These are phyloP conservation scores for Cryptomyrus ogoouensis DNA, from an alignment of 2,113 vertebrate species.

Conservation along the genomic window DNA sequence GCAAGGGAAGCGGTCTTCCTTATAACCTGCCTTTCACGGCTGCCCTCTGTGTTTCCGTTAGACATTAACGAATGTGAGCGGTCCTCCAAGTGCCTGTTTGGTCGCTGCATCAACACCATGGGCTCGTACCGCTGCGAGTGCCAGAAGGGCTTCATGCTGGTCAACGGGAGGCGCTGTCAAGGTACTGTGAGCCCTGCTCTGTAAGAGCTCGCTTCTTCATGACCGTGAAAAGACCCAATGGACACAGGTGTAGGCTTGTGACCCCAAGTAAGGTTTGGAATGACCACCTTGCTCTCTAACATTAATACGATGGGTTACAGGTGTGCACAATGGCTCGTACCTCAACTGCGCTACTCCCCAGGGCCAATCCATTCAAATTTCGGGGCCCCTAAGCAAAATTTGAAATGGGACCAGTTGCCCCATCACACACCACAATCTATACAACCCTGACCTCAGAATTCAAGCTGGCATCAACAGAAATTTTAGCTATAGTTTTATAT, in stretches of 20 bases:
- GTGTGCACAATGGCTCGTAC: not conserved
- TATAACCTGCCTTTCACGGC: not conserved
- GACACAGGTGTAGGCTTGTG: not conserved
- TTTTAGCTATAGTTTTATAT: too few relatives aligned
- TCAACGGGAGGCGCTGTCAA: slow-evolving; percentile 73
- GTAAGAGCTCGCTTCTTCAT: not conserved
- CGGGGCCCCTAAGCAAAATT: not conserved
- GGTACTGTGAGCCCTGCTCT: slow-evolving; percentile 48
- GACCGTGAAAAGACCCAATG: not conserved
- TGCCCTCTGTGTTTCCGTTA: slow-evolving; percentile 32
- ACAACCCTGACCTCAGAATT: too few relatives aligned
- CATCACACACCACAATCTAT: not conserved
- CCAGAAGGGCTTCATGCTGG: slow-evolving; percentile 66
- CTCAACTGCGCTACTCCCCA: not conserved
- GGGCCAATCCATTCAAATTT: not conserved
- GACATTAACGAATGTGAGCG: slow-evolving; percentile 81
- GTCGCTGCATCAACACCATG: slow-evolving; percentile 77
- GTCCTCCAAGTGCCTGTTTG: slow-evolving; percentile 68
- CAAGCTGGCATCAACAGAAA: too few relatives aligned
- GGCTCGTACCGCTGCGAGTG: slow-evolving; percentile 82
- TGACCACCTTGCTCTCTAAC: not conserved
- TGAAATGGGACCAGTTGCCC: not conserved
- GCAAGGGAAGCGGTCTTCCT: too few relatives aligned
- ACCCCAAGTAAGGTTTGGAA: not conserved
- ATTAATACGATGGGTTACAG: not conserved